A percentile compares a stretch with the other conserved stretches of the same genome.
Conservation (phyloP, 2,888 invertebrate genomes). For the Drosophila picticornis region DNA sequence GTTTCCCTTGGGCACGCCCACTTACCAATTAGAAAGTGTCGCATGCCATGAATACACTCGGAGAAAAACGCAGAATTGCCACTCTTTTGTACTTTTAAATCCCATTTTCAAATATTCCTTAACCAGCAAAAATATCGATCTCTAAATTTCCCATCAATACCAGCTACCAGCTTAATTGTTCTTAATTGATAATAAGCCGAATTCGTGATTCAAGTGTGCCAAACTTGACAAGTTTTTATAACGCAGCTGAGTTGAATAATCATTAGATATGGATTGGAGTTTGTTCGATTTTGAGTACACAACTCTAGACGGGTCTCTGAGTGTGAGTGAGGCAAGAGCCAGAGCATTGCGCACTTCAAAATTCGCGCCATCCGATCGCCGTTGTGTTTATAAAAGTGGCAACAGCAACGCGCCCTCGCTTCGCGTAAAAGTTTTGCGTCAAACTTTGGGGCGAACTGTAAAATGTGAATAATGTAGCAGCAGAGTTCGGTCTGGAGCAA, state of each 20-base stretch:
- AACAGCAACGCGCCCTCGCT: conserved; percentile 32
- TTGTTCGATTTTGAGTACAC: neutral
- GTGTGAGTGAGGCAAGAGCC: neutral
- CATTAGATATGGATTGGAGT: neutral
- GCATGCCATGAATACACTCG: conserved; percentile 9
- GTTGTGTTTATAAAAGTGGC: conserved; percentile 62
- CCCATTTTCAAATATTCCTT: neutral
- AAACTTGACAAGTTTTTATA: neutral
- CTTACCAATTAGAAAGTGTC: conserved; percentile 54
- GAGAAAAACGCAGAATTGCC: neutral
- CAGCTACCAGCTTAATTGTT: too few relatives aligned
- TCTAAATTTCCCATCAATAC: neutral
- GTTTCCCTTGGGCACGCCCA: conserved; percentile 6
- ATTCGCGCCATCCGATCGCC: conserved; percentile 23
- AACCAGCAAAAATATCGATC: neutral
- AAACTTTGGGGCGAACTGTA: conserved; percentile 55
- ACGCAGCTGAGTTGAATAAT: neutral
- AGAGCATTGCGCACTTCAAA: conserved; percentile 32
- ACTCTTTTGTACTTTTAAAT: neutral
- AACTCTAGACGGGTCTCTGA: neutral
- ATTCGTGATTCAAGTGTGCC: too few relatives aligned
- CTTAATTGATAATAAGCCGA: too few relatives aligned
- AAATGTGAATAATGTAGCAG: conserved; percentile 47
- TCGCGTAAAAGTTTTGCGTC: conserved; percentile 49
- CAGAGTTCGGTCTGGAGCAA: neutral